Evolutionary conservation across 1,140 invertebrate genomes (phyloP).

Genomic region (Cotesia glomerata): DNA sequence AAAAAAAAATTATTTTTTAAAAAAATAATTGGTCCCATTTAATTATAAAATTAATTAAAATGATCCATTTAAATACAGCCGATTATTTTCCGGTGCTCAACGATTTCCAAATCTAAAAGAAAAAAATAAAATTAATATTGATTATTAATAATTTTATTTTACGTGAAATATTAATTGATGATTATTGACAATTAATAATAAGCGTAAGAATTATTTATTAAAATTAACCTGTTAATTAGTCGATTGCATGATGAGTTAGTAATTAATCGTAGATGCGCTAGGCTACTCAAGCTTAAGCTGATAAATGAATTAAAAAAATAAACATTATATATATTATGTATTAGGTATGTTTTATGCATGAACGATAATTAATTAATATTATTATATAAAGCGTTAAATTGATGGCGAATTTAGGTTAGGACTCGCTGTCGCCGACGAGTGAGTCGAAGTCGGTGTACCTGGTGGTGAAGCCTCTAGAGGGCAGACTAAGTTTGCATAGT

Average conservation of each 20-base stretch:
- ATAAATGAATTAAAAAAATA: no score
- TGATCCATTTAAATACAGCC: constrained; percentile 42
- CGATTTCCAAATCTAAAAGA: constrained; percentile 41
- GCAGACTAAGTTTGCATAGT: constrained; percentile 85
- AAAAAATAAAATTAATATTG: not conserved
- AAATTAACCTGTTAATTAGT: no score
- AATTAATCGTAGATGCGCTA: no score
- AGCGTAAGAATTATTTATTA: no score
- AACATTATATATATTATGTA: no score
- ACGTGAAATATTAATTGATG: no score
- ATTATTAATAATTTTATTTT: not conserved
- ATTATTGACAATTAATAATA: no score
- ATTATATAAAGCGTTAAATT: constrained; percentile 49
- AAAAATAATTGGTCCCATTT: not conserved
- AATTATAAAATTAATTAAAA: constrained; percentile 21
- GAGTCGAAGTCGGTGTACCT: constrained; percentile 65
- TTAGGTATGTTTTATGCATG: no score
- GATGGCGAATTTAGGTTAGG: constrained; percentile 61
- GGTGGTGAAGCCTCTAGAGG: constrained; percentile 75
- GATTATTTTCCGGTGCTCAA: constrained; percentile 42
- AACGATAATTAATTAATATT: constrained; percentile 25
- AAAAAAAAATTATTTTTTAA: no score
- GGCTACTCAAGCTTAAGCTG: no score
- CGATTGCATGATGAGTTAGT: no score
- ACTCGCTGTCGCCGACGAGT: constrained; percentile 55